Conservation (phyloP, 2,113 vertebrate species). For the Pithys albifrons region DNA sequence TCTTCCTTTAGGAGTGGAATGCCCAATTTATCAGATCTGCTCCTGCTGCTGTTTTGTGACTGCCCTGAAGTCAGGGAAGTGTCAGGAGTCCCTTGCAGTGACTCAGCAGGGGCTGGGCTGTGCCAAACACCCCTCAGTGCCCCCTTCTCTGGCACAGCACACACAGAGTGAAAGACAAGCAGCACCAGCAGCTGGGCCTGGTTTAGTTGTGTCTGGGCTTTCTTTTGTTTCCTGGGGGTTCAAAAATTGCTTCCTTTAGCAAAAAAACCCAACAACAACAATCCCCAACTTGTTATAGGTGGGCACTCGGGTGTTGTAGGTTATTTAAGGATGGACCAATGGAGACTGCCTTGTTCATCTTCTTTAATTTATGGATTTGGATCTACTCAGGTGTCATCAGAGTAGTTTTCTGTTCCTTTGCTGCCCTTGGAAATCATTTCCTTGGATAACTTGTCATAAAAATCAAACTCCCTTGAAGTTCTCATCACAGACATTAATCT, state of each 20-base stretch:
- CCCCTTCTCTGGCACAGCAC: background rate
- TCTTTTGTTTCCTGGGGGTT: background rate
- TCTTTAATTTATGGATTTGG: background rate
- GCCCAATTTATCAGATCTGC: too few relatives aligned
- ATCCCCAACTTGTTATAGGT: background rate
- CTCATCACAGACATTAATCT: background rate
- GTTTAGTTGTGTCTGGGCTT: background rate
- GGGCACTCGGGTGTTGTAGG: background rate
- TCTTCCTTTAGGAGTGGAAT: too few relatives aligned
- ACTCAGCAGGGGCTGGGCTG: background rate
- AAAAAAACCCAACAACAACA: background rate
- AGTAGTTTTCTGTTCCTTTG: slow-evolving; percentile 1
- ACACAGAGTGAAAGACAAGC: background rate
- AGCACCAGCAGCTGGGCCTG: background rate
- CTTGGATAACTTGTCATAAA: background rate
- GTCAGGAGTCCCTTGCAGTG: too few relatives aligned
- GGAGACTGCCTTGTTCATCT: background rate
- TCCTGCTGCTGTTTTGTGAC: too few relatives aligned
- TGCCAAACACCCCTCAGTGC: background rate
- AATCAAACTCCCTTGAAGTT: background rate
- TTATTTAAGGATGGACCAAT: background rate
- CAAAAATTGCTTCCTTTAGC: background rate
- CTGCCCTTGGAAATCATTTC: slow-evolving; percentile 44
- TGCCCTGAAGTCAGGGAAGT: too few relatives aligned
- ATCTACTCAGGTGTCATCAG: slow-evolving; percentile 11